These are phyloP conservation scores for Podarcis siculus DNA, from an alignment of 2,797 vertebrate genomes.

Conservation along the genomic window DNA sequence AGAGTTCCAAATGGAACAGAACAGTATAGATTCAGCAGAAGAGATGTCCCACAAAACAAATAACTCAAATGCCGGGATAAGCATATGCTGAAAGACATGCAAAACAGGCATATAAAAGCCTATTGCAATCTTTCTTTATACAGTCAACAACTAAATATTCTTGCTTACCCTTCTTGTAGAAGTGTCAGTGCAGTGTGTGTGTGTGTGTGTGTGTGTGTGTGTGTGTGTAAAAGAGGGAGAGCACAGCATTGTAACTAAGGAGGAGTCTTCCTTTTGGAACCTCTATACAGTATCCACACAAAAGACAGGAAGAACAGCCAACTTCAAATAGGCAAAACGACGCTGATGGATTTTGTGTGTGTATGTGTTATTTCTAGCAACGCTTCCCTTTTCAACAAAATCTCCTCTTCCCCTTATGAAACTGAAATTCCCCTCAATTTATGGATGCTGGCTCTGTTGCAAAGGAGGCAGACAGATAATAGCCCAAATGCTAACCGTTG, in stretches of 20 bases:
- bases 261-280: background rate
- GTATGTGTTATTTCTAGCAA: background rate
- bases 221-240: no score
- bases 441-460: background rate
- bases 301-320: background rate
- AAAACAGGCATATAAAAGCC: background rate
- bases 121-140: background rate
- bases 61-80: no score
- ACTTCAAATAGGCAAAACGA: background rate
- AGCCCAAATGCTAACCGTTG: background rate
- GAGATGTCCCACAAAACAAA: no score
- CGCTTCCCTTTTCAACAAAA: background rate
- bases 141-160: background rate
- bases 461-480: background rate
- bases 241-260: no score
- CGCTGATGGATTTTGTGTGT: background rate
- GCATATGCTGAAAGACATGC: background rate
- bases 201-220: background rate
- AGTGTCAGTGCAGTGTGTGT: background rate
- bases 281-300: background rate
- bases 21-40: no score
- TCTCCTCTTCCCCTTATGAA: background rate
- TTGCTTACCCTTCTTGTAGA: background rate
- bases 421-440: background rate
- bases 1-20: no score